Evolutionary conservation across 2,888 invertebrate species (phyloP).

Genomic region (Stegophylla sp.): DNA sequence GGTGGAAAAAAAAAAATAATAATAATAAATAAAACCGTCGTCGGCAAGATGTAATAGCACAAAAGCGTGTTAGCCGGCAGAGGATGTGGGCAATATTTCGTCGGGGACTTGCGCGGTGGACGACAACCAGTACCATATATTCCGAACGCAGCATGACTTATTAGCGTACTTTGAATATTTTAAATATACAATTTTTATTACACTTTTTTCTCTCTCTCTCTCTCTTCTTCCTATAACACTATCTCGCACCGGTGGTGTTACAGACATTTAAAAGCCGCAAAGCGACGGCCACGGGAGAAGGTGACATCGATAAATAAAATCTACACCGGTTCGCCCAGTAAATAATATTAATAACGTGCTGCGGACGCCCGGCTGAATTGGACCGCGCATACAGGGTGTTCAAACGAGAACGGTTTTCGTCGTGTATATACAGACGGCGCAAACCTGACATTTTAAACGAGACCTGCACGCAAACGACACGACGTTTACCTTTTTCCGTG

Average conservation of each 20-base stretch:
- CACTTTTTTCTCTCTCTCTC: constrained; percentile 7
- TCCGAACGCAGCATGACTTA: constrained; percentile 58
- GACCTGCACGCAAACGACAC: no score
- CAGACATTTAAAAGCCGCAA: constrained; percentile 51
- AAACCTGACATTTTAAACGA: no score
- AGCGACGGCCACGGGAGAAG: constrained; percentile 34
- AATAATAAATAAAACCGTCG: constrained; percentile 56
- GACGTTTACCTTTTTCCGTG: no score
- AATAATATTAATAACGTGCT: constrained; percentile 58
- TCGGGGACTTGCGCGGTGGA: constrained; percentile 47
- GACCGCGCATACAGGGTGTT: constrained; percentile 47
- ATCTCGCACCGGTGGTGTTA: background rate
- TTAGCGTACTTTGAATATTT: constrained; percentile 59
- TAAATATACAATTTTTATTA: constrained; percentile 59
- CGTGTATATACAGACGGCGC: no score
- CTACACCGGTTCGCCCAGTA: constrained; percentile 58
- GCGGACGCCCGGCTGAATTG: constrained; percentile 39
- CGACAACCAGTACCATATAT: constrained; percentile 58
- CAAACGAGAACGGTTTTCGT: background rate
- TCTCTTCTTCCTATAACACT: background rate
- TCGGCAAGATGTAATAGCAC: constrained; percentile 51
- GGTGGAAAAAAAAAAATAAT: constrained; percentile 11
- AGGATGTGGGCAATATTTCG: constrained; percentile 59
- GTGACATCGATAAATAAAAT: constrained; percentile 59
- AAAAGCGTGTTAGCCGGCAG: constrained; percentile 50